Conservation (phyloP, 2,888 invertebrate genomes). For the Yponomeuta sedellus region DNA sequence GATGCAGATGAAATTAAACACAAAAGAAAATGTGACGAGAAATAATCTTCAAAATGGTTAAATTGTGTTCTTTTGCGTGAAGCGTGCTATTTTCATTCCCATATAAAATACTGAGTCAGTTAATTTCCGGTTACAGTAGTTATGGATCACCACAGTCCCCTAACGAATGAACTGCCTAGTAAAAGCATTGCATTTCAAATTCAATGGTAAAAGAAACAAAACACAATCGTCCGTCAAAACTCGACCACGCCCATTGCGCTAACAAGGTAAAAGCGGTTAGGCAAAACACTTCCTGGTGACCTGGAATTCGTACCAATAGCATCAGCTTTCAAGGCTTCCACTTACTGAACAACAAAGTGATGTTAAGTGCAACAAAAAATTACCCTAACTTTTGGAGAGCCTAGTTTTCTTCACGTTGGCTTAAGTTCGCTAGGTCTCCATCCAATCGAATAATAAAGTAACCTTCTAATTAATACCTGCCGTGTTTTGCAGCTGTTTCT, state of each 20-base stretch:
- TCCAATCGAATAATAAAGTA: not conserved
- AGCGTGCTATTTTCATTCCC: too few relatives aligned
- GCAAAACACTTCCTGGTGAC: not conserved
- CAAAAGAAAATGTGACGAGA: too few relatives aligned
- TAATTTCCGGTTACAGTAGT: not conserved
- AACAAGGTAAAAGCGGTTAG: not conserved
- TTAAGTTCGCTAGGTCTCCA: not conserved
- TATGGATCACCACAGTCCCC: not conserved
- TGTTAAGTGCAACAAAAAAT: not conserved
- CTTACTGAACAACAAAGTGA: not conserved
- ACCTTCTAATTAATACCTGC: slow-evolving; percentile 4
- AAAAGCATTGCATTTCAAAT: too few relatives aligned
- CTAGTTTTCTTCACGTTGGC: not conserved
- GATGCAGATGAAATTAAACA: too few relatives aligned
- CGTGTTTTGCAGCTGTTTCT: slow-evolving; percentile 8
- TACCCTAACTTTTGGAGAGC: not conserved
- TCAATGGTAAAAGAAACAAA: not conserved
- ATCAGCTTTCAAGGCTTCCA: not conserved
- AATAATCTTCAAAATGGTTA: too few relatives aligned
- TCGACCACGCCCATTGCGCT: not conserved
- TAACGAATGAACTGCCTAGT: not conserved
- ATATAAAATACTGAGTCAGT: not conserved
- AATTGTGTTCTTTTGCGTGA: too few relatives aligned
- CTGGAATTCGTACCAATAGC: not conserved
- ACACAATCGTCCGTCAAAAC: not conserved